Percentiles rank a stretch among this genome's conserved stretches.
phyloP scores from a whole-genome alignment of 2,113 vertebrate species.

The Centrocercus urophasianus region DNA sequence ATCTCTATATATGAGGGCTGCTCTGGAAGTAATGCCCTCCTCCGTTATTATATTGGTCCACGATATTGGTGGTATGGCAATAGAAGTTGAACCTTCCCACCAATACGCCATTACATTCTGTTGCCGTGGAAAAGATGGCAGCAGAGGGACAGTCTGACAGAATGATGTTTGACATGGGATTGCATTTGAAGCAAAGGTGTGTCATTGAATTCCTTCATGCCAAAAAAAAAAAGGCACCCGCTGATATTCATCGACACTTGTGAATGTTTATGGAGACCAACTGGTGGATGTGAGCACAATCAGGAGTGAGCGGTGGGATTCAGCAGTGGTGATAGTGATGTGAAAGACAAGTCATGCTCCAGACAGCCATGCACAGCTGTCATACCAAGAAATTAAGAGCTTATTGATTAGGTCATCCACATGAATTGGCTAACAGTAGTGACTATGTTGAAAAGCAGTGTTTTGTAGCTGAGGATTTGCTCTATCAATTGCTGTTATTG shows the following conservation, averaged over 20 bases:
- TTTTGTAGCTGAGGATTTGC: background rate
- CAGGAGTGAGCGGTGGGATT: background rate
- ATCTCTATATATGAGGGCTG: background rate
- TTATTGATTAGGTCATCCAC: background rate
- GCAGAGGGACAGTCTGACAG: background rate
- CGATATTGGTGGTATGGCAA: background rate
- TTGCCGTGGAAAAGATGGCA: background rate
- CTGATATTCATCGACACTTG: background rate
- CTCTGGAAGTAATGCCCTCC: too few relatives aligned
- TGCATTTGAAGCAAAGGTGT: background rate
- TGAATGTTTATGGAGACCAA: background rate
- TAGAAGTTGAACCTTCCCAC: background rate
- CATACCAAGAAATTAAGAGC: background rate
- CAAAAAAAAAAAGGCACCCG: background rate
- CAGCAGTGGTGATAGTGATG: too few relatives aligned
- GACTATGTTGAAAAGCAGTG: background rate
- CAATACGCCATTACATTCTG: background rate
- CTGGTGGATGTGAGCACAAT: background rate
- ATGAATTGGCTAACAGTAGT: background rate
- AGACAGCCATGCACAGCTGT: background rate
- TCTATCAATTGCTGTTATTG: background rate
- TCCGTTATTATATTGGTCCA: background rate
- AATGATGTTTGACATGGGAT: background rate
- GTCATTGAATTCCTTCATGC: background rate
- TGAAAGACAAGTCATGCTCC: too few relatives aligned